Evolutionary conservation across 2,797 vertebrate genomes (phyloP).

Genomic region (Clamator glandarius): DNA sequence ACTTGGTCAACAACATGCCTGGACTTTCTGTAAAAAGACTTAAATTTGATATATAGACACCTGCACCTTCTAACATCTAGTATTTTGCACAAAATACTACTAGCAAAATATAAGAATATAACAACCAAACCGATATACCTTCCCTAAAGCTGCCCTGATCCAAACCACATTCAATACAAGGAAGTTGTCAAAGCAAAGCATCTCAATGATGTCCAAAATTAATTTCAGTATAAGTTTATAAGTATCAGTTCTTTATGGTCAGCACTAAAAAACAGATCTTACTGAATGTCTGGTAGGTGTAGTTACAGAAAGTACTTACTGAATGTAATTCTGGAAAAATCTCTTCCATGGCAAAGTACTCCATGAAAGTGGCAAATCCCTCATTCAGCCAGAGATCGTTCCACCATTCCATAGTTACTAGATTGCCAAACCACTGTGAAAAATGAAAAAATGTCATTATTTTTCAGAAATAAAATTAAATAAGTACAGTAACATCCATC

Average conservation of each 20-base stretch:
- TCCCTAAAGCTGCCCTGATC: neutral
- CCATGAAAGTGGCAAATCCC: conserved; percentile 97
- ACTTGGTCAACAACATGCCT: neutral
- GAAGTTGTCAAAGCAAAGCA: neutral
- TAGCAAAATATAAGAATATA: neutral
- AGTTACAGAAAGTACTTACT: conserved; percentile 78
- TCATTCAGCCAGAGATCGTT: conserved; percentile 97
- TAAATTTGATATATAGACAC: neutral
- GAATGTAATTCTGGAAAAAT: conserved; percentile 82
- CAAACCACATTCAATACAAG: neutral
- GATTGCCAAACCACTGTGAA: conserved; percentile 95
- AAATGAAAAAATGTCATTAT: neutral
- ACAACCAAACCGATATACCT: rapidly evolving
- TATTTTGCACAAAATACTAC: neutral
- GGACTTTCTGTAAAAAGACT: neutral
- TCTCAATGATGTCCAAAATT: neutral
- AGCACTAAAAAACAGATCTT: neutral
- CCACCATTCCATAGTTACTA: conserved; percentile 99
- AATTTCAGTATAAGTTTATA: neutral
- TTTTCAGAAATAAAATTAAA: neutral
- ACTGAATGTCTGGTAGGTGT: neutral
- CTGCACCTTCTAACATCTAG: neutral
- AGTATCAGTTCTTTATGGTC: neutral
- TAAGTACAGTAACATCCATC: neutral
- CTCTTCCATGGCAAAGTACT: conserved; percentile 86